phyloP scores from a whole-genome alignment of 2,113 vertebrate genomes.

The Cephalopterus ornatus region DNA sequence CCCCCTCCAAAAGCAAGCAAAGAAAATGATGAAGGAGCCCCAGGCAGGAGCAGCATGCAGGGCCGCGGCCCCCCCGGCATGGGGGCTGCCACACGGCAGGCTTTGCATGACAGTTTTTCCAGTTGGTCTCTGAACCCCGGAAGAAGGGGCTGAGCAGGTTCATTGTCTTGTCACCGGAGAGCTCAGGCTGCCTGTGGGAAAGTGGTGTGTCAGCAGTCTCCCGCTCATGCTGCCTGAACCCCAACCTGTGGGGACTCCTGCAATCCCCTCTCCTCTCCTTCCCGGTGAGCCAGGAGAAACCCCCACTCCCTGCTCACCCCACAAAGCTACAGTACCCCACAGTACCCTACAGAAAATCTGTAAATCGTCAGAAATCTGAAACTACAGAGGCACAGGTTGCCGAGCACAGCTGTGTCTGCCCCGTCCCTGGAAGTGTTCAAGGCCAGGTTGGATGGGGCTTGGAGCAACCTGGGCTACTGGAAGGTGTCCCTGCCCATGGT shows the following conservation, averaged over 20 bases:
- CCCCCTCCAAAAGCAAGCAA: not conserved
- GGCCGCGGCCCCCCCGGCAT: not conserved
- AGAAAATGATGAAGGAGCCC: not conserved
- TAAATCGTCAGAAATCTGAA: not conserved
- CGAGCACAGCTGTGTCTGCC: not conserved
- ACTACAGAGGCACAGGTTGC: rapidly evolving
- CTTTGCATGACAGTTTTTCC: slow-evolving; percentile 68
- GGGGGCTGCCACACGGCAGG: not conserved
- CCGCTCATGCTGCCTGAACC: too few species aligned
- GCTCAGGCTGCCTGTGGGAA: not conserved
- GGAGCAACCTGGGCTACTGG: not conserved
- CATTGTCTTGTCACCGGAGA: rapidly evolving
- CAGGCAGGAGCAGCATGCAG: not conserved
- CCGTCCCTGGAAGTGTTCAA: not conserved
- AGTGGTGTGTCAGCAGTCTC: rapidly evolving
- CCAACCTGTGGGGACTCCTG: rapidly evolving
- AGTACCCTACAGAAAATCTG: rapidly evolving
- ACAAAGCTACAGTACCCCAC: rapidly evolving
- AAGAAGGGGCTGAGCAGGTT: not conserved
- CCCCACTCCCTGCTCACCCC: not conserved
- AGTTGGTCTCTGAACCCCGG: not conserved
- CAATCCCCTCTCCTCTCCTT: not conserved
- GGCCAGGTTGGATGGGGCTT: not conserved
- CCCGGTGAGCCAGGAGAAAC: rapidly evolving
- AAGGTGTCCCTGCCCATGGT: not conserved